These are phyloP conservation scores for Syngnathus scovelli DNA, from an alignment of 2,113 vertebrate genomes.

Conservation along the genomic window DNA sequence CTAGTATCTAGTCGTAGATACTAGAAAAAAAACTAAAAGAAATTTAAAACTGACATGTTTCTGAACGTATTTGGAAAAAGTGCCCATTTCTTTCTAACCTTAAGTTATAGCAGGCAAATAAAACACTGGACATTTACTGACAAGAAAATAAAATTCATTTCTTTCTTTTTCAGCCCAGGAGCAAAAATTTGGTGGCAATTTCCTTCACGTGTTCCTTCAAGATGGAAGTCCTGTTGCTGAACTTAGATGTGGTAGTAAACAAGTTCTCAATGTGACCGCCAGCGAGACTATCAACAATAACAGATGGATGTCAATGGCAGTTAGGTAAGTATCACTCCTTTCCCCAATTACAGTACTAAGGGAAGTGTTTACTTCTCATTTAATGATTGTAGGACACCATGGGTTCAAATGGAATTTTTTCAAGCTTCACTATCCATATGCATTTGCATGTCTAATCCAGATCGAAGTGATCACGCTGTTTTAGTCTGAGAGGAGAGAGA, in stretches of 20 bases:
- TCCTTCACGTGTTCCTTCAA: slow-evolving; percentile 80
- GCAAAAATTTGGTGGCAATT: slow-evolving; percentile 69
- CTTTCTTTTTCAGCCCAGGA: slow-evolving; percentile 68
- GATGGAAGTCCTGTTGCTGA: slow-evolving; percentile 72
- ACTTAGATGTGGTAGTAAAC: slow-evolving; percentile 68
- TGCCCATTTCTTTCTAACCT: too few species aligned
- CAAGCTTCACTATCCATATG: slow-evolving; percentile 10
- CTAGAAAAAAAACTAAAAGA: not conserved
- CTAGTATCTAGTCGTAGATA: not conserved
- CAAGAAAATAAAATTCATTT: not conserved
- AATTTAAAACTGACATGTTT: not conserved
- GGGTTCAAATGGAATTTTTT: not conserved
- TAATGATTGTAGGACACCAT: too few species aligned
- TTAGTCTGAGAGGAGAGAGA: slow-evolving; percentile 31
- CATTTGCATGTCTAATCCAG: slow-evolving; percentile 30
- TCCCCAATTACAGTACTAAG: not conserved
- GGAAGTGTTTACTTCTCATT: not conserved
- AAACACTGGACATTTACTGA: not conserved
- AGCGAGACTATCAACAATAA: slow-evolving; percentile 63
- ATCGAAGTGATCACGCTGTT: slow-evolving; percentile 40
- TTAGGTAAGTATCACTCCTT: slow-evolving; percentile 65
- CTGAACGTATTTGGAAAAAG: not conserved
- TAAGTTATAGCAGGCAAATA: too few species aligned
- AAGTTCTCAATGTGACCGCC: slow-evolving; percentile 64
- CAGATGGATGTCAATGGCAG: slow-evolving; percentile 61